A percentile compares a stretch with the other conserved stretches of the same genome.
Evolutionary conservation across 2,113 vertebrate genomes (phyloP).

Genomic region (Axis porcinus): DNA sequence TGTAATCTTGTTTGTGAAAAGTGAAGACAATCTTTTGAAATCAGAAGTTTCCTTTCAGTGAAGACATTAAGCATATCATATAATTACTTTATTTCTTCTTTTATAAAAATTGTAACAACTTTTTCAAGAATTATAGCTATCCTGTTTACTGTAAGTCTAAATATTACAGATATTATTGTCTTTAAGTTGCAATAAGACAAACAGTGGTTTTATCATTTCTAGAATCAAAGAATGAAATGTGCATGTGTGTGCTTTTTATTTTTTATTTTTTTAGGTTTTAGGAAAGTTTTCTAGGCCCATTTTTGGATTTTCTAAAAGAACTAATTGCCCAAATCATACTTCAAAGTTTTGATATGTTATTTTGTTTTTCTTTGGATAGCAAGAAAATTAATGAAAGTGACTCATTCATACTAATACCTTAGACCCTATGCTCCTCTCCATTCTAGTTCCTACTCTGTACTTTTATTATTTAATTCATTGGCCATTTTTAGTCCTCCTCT

Average conservation of each 20-base stretch:
- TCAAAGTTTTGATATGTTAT: background rate
- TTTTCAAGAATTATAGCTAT: background rate
- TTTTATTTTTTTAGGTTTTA: background rate
- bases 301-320: background rate
- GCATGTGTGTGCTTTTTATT: background rate
- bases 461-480: conserved; percentile 17
- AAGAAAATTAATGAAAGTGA: conserved; percentile 34
- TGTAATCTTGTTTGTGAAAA: conserved; percentile 10
- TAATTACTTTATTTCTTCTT: conserved; percentile 36
- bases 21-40: conserved; percentile 8
- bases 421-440: background rate
- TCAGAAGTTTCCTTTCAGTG: conserved; percentile 11
- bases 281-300: background rate
- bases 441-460: background rate
- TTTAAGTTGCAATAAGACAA: background rate
- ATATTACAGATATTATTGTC: background rate
- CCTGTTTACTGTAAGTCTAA: background rate
- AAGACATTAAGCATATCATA: background rate
- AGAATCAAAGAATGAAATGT: background rate
- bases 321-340: background rate
- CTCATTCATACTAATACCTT: background rate
- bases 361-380: background rate
- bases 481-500: background rate
- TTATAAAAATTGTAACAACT: conserved; percentile 21
- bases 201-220: background rate